Evolutionary conservation across 2,888 invertebrate genomes (phyloP).

Genomic region (Liposcelis brunnea): DNA sequence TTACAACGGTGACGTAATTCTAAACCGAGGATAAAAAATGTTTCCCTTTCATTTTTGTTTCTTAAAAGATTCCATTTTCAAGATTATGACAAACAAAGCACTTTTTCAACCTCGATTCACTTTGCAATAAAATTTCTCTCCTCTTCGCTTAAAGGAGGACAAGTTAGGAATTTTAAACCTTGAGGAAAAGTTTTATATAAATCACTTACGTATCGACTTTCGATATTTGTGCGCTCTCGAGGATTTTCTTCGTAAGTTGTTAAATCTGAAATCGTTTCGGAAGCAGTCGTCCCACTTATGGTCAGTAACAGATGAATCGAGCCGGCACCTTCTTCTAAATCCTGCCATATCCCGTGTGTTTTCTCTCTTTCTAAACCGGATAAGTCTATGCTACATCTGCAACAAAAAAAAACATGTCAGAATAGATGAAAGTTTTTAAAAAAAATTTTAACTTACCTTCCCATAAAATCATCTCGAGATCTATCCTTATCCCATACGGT

Average conservation of each 20-base stretch:
- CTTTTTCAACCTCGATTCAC: conserved; percentile 12
- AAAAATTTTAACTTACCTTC: conserved; percentile 36
- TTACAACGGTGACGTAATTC: not conserved
- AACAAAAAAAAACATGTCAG: conserved; percentile 20
- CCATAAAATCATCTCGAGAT: conserved; percentile 74
- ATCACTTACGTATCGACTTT: conserved; percentile 51
- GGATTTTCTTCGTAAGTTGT: conserved; percentile 69
- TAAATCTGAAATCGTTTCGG: conserved; percentile 82
- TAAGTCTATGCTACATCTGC: conserved; percentile 70
- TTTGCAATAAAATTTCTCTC: not conserved
- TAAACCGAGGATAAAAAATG: conserved; percentile 19
- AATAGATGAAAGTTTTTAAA: not conserved
- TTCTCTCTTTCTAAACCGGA: conserved; percentile 68
- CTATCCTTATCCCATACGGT: conserved; percentile 80
- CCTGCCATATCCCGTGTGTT: conserved; percentile 79
- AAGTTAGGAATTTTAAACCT: no score
- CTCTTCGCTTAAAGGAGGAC: not conserved
- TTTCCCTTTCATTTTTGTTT: conserved; percentile 8
- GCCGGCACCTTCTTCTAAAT: conserved; percentile 73
- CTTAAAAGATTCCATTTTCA: conserved; percentile 44
- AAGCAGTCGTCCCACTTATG: conserved; percentile 85
- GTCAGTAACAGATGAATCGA: conserved; percentile 71
- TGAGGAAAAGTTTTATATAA: conserved; percentile 7
- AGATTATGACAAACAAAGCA: conserved; percentile 4
- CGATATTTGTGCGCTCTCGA: conserved; percentile 42